Evolutionary conservation across 2,888 invertebrate genomes (phyloP), one percentile per base, ranked within the genome.

Genomic region (Torymus aiolomorphi): DNA sequence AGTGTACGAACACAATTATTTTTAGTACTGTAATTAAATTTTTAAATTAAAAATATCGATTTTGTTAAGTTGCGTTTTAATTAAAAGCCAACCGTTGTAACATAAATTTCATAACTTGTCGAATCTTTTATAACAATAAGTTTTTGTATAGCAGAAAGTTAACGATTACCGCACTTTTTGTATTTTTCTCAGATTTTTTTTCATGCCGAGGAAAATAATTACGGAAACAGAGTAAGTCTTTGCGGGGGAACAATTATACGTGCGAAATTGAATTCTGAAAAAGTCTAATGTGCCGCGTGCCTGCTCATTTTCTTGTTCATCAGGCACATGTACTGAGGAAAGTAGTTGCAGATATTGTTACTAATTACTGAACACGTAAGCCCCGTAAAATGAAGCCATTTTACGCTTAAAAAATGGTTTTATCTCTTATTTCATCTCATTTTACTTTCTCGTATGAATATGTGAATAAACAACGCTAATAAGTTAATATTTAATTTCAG

Each of bases 231-330:
- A 57, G 76, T 70, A 79, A 52, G 76, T 76, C 81, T 78, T 72
- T 76, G 65, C 16, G 5, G 54, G 74, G 78, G 78, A 84, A 87
- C 85, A 87, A 86, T 86, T 86, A 84, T 83, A 83, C 80, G 82
- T 80, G 82, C 81, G 83, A 80, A 86, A 86, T 84, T 85, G 86
- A 84, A 83, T 85, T 83, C 82, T 79, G 82, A 83, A 84, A 84
- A 86, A 87, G 83, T 85, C 84, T 84, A 83, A 83, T 83, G 61
- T 74, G 77, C 80, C 79, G 77, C 5, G 31, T 5, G 31, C 5
- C 16, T 81, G 84, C 84, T 86, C 86, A 86, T 88, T 88, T 88
- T 83, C 85, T 87, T 85, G 86, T 87, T 88, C 87, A 86, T 88
- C 88, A 85, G 84, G 84, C 85, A 83, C 81, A 78, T 31, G 31